These are phyloP conservation scores for Nebria salina DNA, from an alignment of 2,888 invertebrate genomes.

Conservation along the genomic window DNA sequence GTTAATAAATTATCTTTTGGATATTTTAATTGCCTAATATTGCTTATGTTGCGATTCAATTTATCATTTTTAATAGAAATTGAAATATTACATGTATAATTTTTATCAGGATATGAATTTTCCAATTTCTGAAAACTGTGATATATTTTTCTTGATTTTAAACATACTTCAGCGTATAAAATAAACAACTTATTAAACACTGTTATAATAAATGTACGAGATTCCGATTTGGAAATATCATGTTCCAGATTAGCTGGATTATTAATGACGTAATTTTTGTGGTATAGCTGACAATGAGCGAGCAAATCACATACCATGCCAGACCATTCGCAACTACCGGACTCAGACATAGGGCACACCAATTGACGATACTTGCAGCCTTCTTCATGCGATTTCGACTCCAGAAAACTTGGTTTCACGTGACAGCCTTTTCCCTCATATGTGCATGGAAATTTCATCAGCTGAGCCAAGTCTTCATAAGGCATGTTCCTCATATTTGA, in stretches of 20 bases:
- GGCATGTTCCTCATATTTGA: neutral
- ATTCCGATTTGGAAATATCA: no score
- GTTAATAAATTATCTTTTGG: no score
- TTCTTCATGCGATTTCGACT: neutral
- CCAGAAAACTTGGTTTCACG: neutral
- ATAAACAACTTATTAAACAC: no score
- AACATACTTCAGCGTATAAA: no score
- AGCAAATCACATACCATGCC: neutral
- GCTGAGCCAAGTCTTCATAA: neutral
- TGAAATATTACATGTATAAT: no score
- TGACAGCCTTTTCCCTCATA: neutral
- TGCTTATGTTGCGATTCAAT: no score
- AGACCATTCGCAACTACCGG: neutral
- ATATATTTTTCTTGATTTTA: no score
- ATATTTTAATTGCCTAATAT: no score
- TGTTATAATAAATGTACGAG: no score
- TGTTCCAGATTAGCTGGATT: neutral
- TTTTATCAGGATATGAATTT: no score
- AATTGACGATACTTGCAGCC: neutral
- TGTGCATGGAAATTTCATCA: neutral
- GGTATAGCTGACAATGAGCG: neutral
- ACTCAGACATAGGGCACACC: neutral
- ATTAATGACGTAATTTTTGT: neutral
- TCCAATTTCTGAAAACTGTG: no score
- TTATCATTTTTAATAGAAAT: no score